phyloP scores from a whole-genome alignment of 1,140 invertebrate genomes.

The Papilio polytes region DNA sequence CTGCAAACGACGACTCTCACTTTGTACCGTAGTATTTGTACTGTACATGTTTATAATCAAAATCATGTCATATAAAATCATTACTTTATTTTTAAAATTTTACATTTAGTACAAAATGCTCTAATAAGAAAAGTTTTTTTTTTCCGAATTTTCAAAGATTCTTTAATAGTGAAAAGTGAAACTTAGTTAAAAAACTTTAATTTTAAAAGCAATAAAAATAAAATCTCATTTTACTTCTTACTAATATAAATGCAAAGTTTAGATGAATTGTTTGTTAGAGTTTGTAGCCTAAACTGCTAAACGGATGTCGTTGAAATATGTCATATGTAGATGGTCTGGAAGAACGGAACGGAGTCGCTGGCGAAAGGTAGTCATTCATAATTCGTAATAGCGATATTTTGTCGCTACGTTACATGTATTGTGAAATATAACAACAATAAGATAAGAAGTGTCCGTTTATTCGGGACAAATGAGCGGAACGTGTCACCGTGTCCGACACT shows the following conservation, averaged over 20 bases:
- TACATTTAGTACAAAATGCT: neutral
- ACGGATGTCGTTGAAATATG: too few relatives aligned
- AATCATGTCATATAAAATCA: neutral
- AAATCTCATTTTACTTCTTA: too few relatives aligned
- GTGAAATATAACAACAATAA: slow-evolving; percentile 19
- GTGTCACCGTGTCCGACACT: neutral
- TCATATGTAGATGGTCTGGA: too few relatives aligned
- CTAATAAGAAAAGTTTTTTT: neutral
- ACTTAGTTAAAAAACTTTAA: too few relatives aligned
- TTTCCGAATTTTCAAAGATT: too few relatives aligned
- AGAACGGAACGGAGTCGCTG: too few relatives aligned
- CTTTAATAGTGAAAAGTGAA: too few relatives aligned
- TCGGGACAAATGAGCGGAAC: slow-evolving; percentile 13
- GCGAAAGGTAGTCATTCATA: neutral
- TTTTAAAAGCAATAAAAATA: too few relatives aligned
- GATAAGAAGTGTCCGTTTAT: slow-evolving; percentile 15
- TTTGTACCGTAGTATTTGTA: neutral
- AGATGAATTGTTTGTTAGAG: too few relatives aligned
- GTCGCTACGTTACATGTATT: neutral
- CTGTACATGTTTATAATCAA: slow-evolving; percentile 3
- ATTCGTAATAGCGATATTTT: neutral
- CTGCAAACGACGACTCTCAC: neutral
- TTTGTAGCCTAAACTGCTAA: too few relatives aligned
- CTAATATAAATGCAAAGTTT: too few relatives aligned
- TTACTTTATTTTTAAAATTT: neutral